Percentiles rank a stretch among this genome's conserved stretches.
These are phyloP conservation scores for Cariama cristata DNA, from an alignment of 2,113 vertebrate genomes.

Conservation along the genomic window DNA sequence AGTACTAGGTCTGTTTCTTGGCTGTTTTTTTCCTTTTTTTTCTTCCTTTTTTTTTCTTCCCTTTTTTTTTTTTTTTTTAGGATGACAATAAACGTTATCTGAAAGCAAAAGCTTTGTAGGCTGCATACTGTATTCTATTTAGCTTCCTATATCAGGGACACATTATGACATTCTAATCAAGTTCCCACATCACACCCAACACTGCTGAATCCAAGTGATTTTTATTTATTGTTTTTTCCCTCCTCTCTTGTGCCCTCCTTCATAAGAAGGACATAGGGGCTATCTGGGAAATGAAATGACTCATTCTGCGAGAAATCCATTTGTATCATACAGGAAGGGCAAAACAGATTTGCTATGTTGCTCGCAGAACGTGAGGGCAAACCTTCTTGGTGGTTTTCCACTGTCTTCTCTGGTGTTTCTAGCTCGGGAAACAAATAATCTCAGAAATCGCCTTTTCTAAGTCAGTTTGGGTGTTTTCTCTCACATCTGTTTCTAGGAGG, in stretches of 20 bases:
- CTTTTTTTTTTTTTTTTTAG: not conserved
- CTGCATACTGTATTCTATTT: not conserved
- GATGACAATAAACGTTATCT: not conserved
- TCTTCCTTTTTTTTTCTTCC: accelerated
- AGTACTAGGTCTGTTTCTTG: not conserved
- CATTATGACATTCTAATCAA: constrained; percentile 20
- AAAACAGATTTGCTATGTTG: not conserved
- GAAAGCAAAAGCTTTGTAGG: not conserved
- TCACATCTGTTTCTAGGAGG: not conserved
- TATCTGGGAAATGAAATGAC: constrained; percentile 51
- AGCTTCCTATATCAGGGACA: not conserved
- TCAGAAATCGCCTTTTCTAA: not conserved
- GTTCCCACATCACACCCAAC: not conserved
- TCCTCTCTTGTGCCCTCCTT: not conserved
- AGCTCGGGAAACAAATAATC: not conserved
- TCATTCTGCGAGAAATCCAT: constrained; percentile 5
- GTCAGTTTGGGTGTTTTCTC: not conserved
- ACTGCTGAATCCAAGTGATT: not conserved
- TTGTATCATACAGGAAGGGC: not conserved
- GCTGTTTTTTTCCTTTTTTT: not conserved
- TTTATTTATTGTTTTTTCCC: constrained; percentile 26
- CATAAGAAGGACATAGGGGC: not conserved
- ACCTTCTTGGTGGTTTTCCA: not conserved
- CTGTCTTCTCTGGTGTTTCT: not conserved
- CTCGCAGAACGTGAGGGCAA: not conserved